phyloP scores from a whole-genome alignment of 1,140 invertebrate genomes.

The Apis cerana region DNA sequence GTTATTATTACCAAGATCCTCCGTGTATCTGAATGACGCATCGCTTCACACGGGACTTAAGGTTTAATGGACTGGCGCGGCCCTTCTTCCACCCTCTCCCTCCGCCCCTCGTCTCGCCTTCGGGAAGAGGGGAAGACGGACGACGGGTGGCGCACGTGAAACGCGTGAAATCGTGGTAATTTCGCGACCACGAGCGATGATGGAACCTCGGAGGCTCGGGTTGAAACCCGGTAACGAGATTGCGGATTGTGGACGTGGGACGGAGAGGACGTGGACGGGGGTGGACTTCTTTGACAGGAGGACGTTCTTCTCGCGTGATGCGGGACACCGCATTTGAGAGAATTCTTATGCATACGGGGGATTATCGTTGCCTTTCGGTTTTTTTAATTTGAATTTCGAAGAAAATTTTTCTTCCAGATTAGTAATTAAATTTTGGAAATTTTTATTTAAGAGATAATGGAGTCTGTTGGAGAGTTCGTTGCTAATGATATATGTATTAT shows the following conservation, averaged over 20 bases:
- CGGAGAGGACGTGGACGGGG: background rate
- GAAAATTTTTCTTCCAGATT: too few relatives aligned
- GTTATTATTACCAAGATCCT: constrained; percentile 77
- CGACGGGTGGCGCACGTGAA: constrained; percentile 29
- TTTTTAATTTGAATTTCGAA: too few relatives aligned
- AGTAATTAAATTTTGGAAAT: too few relatives aligned
- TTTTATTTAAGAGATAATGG: too few relatives aligned
- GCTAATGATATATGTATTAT: too few relatives aligned
- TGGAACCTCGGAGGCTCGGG: background rate
- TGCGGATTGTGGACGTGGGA: constrained; percentile 6
- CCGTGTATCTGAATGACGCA: constrained; percentile 78
- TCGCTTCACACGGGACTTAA: constrained; percentile 81
- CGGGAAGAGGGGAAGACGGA: background rate
- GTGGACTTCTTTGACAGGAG: constrained; percentile 12
- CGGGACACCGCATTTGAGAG: background rate
- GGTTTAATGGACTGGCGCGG: constrained; percentile 75
- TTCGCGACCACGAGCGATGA: constrained; percentile 22
- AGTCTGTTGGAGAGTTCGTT: too few relatives aligned
- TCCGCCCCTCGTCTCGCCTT: background rate
- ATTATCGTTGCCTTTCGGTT: too few relatives aligned
- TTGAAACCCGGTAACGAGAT: constrained; percentile 44
- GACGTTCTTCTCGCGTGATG: background rate
- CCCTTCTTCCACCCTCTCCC: background rate
- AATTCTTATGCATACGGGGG: background rate
- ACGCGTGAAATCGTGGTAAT: constrained; percentile 50